These are phyloP conservation scores for Lissocephala sabroskyi DNA, from an alignment of 2,888 invertebrate species.

Conservation along the genomic window DNA sequence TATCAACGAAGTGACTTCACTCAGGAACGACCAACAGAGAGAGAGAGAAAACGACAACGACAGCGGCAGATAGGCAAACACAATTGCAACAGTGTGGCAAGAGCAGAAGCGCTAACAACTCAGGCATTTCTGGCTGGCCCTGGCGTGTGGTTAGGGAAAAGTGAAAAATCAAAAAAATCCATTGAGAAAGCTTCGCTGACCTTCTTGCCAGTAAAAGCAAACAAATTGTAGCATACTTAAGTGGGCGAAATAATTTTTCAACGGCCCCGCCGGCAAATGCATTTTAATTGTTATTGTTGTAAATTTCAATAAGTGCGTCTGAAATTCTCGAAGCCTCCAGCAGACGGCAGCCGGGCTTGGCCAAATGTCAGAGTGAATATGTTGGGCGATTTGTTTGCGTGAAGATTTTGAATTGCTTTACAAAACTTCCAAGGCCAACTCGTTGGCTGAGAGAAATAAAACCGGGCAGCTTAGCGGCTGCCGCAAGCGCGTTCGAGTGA, in stretches of 20 bases:
- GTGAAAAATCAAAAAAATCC: not conserved
- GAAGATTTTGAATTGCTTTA: conserved; percentile 23
- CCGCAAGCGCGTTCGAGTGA: conserved; percentile 26
- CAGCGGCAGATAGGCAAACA: not conserved
- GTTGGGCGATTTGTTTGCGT: conserved; percentile 45
- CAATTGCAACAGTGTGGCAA: not conserved
- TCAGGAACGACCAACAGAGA: not conserved
- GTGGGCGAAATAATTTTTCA: too few relatives aligned
- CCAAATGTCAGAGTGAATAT: conserved; percentile 27
- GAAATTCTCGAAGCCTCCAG: too few relatives aligned
- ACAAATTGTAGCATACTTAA: too few relatives aligned
- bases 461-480: conserved; percentile 23
- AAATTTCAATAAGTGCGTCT: conserved; percentile 46
- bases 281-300: not conserved
- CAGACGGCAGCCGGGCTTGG: not conserved
- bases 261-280: not conserved
- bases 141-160: not conserved
- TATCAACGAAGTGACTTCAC: conserved; percentile 16
- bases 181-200: too few relatives aligned
- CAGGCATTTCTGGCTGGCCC: not conserved
- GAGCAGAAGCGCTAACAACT: conserved; percentile 2
- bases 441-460: too few relatives aligned
- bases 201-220: too few relatives aligned
- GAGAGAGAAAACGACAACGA: not conserved
- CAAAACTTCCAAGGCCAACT: too few relatives aligned